A percentile compares a stretch with the other conserved stretches of the same genome.
phyloP scores from a whole-genome alignment of 2,888 invertebrate genomes.

The Tupiocoris notatus region DNA sequence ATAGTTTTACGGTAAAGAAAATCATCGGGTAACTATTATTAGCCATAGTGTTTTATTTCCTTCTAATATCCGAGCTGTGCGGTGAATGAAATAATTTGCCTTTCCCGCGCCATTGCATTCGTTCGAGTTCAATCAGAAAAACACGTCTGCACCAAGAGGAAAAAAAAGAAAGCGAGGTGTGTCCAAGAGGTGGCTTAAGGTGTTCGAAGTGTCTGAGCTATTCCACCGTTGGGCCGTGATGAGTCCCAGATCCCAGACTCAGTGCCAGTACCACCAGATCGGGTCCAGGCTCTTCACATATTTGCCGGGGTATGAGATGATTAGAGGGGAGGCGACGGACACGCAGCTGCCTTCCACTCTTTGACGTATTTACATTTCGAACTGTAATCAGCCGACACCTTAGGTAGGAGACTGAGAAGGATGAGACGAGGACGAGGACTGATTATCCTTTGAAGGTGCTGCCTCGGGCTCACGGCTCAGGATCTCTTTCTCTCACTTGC shows the following conservation, averaged over 20 bases:
- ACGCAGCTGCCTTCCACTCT: constrained; percentile 38
- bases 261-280: not conserved
- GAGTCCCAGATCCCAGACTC: not conserved
- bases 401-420: constrained; percentile 27
- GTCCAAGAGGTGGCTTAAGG: not conserved
- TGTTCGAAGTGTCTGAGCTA: not conserved
- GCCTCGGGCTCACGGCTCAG: not conserved
- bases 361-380: constrained; percentile 38
- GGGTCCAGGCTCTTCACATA: constrained; percentile 20
- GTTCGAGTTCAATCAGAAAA: no score
- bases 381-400: constrained; percentile 38
- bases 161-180: not conserved
- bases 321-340: constrained; percentile 34
- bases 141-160: no score
- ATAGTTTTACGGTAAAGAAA: no score
- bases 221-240: not conserved
- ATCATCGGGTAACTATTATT: no score
- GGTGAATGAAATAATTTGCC: no score
- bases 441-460: constrained; percentile 31
- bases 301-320: constrained; percentile 38
- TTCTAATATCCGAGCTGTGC: no score
- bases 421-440: not conserved
- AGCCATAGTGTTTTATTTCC: no score
- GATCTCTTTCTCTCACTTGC: not conserved
- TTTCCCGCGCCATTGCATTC: no score